phyloP scores from a whole-genome alignment of 2,113 vertebrate species.

The Microcebus jonahi region DNA sequence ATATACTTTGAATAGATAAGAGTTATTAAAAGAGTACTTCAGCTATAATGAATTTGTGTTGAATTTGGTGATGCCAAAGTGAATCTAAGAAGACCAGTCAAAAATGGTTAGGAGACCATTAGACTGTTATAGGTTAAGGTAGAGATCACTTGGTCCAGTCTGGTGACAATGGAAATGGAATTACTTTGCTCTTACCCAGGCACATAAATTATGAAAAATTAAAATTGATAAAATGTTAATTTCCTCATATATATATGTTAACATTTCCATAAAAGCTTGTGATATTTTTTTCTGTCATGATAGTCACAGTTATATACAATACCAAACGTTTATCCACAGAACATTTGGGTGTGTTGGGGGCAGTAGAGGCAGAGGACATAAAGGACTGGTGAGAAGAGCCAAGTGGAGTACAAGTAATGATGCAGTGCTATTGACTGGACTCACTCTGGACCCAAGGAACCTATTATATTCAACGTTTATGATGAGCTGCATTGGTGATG shows the following conservation, averaged over 20 bases:
- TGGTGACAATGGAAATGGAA: background rate
- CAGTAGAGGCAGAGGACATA: background rate
- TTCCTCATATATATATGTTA: background rate
- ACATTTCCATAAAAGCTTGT: background rate
- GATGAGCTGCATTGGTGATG: background rate
- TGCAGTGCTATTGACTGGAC: fast-evolving
- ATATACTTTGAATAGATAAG: background rate
- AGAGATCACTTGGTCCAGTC: background rate
- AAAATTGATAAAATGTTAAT: background rate
- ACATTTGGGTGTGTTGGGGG: background rate
- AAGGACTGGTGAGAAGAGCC: background rate
- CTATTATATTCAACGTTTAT: background rate
- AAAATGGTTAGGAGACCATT: background rate
- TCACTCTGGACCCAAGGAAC: background rate
- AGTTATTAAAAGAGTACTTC: background rate
- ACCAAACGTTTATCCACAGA: background rate
- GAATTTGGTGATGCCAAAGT: background rate
- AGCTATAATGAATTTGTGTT: background rate
- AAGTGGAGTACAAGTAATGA: background rate
- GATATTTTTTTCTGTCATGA: background rate
- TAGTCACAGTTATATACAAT: background rate
- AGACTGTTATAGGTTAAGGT: background rate
- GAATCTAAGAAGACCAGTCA: background rate
- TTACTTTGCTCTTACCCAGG: background rate
- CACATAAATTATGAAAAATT: background rate